Percentiles rank a stretch among this genome's conserved stretches.
phyloP scores from a whole-genome alignment of 2,113 vertebrate species.

The Fukomys damarensis region DNA sequence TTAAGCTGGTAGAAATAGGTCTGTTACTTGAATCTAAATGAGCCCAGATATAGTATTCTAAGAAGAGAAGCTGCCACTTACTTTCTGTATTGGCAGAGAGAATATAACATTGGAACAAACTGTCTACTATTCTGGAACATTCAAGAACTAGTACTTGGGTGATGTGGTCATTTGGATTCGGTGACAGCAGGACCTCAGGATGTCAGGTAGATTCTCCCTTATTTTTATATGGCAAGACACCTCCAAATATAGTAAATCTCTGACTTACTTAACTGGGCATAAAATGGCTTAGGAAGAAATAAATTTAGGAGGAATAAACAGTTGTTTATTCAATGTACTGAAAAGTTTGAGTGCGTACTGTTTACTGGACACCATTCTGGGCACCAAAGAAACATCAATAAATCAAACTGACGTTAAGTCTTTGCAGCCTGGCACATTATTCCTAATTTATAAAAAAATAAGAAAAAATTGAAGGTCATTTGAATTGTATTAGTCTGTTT shows the following conservation, averaged over 20 bases:
- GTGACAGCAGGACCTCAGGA: not conserved
- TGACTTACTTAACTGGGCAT: conserved; percentile 1
- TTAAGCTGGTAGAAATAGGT: conserved; percentile 44
- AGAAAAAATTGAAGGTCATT: not conserved
- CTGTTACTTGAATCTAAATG: conserved; percentile 57
- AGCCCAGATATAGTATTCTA: conserved; percentile 16
- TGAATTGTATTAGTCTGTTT: not conserved
- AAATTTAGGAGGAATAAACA: not conserved
- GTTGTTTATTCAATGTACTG: not conserved
- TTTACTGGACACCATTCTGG: not conserved
- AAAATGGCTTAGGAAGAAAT: conserved; percentile 33
- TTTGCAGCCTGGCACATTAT: not conserved
- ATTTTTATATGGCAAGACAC: conserved; percentile 47
- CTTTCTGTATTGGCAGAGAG: conserved; percentile 26
- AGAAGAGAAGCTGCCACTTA: conserved; percentile 37
- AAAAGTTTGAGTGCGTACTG: not conserved
- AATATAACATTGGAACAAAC: conserved; percentile 27
- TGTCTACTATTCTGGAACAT: conserved; percentile 32
- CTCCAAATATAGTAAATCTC: conserved; percentile 49
- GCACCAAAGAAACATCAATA: not conserved
- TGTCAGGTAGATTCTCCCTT: conserved; percentile 28
- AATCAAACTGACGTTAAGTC: not conserved
- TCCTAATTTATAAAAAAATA: not conserved
- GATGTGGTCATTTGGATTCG: conserved; percentile 41
- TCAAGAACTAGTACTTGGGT: conserved; percentile 38